Evolutionary conservation across 2,888 invertebrate genomes (phyloP).

Genomic region (Scaptodrosophila latifasciaeformis): DNA sequence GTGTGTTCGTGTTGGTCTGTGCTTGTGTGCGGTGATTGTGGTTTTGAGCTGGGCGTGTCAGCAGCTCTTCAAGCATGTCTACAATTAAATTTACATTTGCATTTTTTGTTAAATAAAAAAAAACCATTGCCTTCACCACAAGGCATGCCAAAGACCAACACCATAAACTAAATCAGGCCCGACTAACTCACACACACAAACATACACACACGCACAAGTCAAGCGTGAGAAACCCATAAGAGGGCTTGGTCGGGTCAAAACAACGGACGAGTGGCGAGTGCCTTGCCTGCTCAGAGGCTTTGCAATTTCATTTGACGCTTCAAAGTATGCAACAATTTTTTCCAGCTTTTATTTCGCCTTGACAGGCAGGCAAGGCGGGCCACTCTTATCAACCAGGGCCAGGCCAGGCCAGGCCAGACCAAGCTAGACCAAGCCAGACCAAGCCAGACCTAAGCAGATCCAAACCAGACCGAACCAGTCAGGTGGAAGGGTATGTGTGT

Average conservation of each 20-base stretch:
- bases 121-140: conserved; percentile 17
- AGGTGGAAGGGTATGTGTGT: conserved; percentile 14
- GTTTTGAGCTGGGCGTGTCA: conserved; percentile 11
- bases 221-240: neutral
- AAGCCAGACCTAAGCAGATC: no score
- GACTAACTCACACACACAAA: no score
- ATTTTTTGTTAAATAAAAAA: conserved; percentile 9
- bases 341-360: conserved; percentile 14
- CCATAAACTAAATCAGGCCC: neutral
- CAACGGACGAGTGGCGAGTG: conserved; percentile 4
- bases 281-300: neutral
- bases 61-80: conserved; percentile 24
- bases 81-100: conserved; percentile 54
- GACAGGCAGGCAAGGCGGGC: neutral
- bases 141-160: conserved; percentile 6
- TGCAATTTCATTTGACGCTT: conserved; percentile 44
- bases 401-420: conserved; percentile 28
- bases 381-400: conserved; percentile 43
- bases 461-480: no score
- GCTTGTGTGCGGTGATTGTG: conserved; percentile 11
- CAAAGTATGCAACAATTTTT: conserved; percentile 57
- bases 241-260: conserved; percentile 9
- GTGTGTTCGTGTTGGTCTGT: conserved; percentile 3
- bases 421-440: no score
- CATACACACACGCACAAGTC: no score